These are phyloP conservation scores for Porites divaricata DNA, from an alignment of 92 coral and sea anemone species.

Conservation along the genomic window DNA sequence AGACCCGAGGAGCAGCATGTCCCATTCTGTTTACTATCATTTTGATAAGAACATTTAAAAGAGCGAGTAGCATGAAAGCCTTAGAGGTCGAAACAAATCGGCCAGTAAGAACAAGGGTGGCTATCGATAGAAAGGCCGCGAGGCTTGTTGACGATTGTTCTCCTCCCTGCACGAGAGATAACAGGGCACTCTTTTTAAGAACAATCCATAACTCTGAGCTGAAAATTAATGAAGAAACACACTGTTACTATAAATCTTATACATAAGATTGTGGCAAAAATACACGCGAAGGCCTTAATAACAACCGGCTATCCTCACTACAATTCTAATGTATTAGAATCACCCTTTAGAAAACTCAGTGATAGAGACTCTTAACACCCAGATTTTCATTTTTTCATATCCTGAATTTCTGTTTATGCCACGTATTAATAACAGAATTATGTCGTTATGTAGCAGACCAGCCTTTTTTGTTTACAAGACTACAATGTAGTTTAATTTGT, in stretches of 20 bases:
- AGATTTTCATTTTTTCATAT: too few relatives aligned
- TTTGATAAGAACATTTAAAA: neutral
- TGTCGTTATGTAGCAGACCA: too few relatives aligned
- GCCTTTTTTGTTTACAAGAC: too few relatives aligned
- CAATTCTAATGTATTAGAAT: too few relatives aligned
- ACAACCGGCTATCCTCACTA: too few relatives aligned
- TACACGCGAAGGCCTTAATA: too few relatives aligned
- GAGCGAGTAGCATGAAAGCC: conserved; percentile 15
- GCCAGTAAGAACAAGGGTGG: neutral
- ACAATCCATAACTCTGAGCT: conserved; percentile 22
- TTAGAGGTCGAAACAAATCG: neutral
- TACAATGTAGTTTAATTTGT: too few relatives aligned
- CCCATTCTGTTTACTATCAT: neutral
- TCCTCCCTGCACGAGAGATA: conserved; percentile 5
- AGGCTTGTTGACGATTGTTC: neutral
- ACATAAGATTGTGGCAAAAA: neutral
- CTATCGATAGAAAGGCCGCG: conserved; percentile 11
- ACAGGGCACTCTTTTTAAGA: neutral
- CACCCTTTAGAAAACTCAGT: too few relatives aligned
- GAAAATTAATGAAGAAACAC: neutral
- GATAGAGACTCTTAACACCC: too few relatives aligned
- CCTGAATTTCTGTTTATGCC: too few relatives aligned
- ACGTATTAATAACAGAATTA: too few relatives aligned
- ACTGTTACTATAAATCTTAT: neutral
- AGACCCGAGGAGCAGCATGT: neutral